Evolutionary conservation across 1,140 invertebrate genomes (phyloP), one percentile per base, ranked within the genome.

Genomic region (Drosophila punjabiensis): DNA sequence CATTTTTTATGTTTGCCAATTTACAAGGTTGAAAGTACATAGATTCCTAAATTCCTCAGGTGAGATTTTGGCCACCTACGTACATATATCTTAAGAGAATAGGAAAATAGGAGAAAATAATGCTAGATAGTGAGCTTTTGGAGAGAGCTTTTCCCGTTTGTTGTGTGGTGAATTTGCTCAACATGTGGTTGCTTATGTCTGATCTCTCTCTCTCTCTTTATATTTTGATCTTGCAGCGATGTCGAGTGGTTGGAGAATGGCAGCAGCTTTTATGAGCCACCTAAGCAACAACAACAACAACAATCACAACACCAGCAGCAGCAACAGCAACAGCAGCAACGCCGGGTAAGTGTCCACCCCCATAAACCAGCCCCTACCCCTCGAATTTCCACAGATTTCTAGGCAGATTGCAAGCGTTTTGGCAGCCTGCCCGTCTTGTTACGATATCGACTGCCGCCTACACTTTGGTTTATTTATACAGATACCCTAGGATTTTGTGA

Each of bases 141-240:
- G 45, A 59, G 58, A 55, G 53, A 60, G 52, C 33, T 56, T 60
- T 55, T 43, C 45, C 18, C 13, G 66, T 80, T 88, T 88, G 88
- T 92, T 89, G 84, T 92, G 79, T 91, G 88, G 89, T 88, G 81
- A 89, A 67, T 88, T 88, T 69, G 37, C n/a, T 55, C 66, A 88
- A 89, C 85, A 88, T 88, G 85, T 88, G 85, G 85, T 89, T 89
- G 81, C 53, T 41, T 11, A 48, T 73, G 8, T 52, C 47, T 52
- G 30, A 39, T 62, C 56, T 52, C 55, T 69, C 48, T 45, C 41
- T 73, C 50, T 47, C 48, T 61, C 35, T 28, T 41, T 63, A 30
- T 76, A 18, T 77, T 37, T 75, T 60, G 81, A 84, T 84, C 68
- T 81, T 79, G 81, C 81, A 88, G 85, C 52, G 85, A 88, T 18